A percentile compares a stretch with the other conserved stretches of the same genome.
Conservation (phyloP, 2,797 vertebrate species). For the Erpetoichthys calabaricus region DNA sequence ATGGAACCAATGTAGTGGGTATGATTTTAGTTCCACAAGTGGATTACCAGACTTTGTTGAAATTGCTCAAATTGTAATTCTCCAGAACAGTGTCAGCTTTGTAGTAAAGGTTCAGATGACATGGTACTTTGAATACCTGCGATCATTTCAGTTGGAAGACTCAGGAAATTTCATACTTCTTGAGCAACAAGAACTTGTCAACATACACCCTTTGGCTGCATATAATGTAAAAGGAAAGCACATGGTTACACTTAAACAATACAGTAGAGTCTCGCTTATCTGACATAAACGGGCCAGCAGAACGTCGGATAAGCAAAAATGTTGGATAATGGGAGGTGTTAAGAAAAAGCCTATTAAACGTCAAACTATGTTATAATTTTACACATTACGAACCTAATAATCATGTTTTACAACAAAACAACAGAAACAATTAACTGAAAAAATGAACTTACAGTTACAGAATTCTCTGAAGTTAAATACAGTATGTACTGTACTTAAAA, state of each 20-base stretch:
- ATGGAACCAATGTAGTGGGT: conserved; percentile 13
- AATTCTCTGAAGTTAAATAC: too few species aligned
- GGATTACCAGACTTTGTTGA: conserved; percentile 12
- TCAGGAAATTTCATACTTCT: conserved; percentile 9
- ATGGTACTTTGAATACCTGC: conserved; percentile 14
- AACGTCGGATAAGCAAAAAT: too few species aligned
- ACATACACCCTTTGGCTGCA: conserved; percentile 8
- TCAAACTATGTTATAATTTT: too few species aligned
- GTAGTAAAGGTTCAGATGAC: conserved; percentile 16
- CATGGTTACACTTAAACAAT: conserved; percentile 11
- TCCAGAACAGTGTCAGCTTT: conserved; percentile 4
- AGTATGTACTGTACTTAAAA: too few species aligned
- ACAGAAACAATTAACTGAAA: too few species aligned
- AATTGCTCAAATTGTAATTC: conserved; percentile 11
- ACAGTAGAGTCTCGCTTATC: too few species aligned
- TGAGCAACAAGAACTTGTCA: conserved; percentile 12
- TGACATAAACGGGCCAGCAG: too few species aligned
- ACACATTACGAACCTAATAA: too few species aligned
- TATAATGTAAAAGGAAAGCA: conserved; percentile 9
- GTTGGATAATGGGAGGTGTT: too few species aligned
- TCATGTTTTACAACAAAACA: too few species aligned
- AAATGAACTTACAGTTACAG: too few species aligned
- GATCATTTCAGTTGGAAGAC: conserved; percentile 15
- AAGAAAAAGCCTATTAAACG: too few species aligned
- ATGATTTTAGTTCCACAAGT: conserved; percentile 19